phyloP scores from a whole-genome alignment of 2,113 vertebrate genomes.

The Pogona vitticeps region DNA sequence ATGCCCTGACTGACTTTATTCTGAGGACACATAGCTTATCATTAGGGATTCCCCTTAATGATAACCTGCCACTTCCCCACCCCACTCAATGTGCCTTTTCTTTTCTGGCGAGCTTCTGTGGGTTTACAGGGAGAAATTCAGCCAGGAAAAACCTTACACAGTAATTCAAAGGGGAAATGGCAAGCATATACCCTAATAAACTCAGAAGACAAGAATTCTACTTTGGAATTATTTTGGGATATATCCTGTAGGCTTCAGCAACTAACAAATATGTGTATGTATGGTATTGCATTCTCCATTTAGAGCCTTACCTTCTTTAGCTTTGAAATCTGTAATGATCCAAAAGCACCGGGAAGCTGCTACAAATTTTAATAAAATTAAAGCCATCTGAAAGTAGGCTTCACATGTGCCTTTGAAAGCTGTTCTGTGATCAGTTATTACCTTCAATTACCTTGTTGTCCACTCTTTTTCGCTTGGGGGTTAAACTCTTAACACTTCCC shows the following conservation, averaged over 20 bases:
- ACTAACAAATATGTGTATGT: not conserved
- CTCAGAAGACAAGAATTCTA: not conserved
- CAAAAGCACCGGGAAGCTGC: slow-evolving; percentile 80
- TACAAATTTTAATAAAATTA: slow-evolving; percentile 98
- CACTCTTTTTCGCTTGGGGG: slow-evolving; percentile 90
- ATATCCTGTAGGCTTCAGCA: not conserved
- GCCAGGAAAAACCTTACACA: not conserved
- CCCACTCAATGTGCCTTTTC: not conserved
- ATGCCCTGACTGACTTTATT: not conserved
- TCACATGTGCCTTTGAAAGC: slow-evolving; percentile 81
- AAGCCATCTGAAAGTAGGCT: slow-evolving; percentile 88
- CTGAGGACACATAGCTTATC: not conserved
- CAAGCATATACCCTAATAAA: not conserved
- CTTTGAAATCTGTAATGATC: slow-evolving; percentile 82
- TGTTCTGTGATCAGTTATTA: slow-evolving; percentile 93
- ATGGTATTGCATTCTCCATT: slow-evolving; percentile 72
- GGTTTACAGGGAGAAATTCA: not conserved
- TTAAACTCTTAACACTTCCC: slow-evolving; percentile 95
- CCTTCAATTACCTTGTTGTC: slow-evolving; percentile 97
- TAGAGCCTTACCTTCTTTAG: slow-evolving; percentile 73
- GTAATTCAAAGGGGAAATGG: not conserved
- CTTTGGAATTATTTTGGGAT: slow-evolving; percentile 4
- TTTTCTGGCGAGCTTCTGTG: not conserved
- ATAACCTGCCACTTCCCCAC: not conserved
- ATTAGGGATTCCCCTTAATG: slow-evolving; percentile 55